Conservation (phyloP, 2,888 invertebrate genomes). For the Phrixothrix hirtus region DNA sequence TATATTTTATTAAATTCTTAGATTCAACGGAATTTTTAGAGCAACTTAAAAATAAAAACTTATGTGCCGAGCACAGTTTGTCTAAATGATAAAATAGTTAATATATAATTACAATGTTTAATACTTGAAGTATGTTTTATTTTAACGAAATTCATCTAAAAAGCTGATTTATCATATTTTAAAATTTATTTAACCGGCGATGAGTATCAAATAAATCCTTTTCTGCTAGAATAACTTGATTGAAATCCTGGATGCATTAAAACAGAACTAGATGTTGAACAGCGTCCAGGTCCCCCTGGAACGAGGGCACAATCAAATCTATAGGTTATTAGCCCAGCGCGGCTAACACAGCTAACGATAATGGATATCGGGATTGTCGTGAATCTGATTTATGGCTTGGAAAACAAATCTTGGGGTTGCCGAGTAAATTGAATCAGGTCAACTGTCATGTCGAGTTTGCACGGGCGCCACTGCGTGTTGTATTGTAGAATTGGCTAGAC, state of each 20-base stretch:
- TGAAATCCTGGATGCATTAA: constrained; percentile 25
- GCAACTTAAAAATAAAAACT: no score
- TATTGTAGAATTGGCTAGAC: constrained; percentile 34
- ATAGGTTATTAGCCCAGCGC: constrained; percentile 43
- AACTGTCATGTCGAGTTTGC: constrained; percentile 49
- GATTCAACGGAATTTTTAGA: no score
- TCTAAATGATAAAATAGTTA: no score
- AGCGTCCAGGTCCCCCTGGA: constrained; percentile 22
- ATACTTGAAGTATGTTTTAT: no score
- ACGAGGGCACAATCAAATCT: constrained; percentile 41
- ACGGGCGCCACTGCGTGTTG: constrained; percentile 34
- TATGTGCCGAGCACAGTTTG: no score
- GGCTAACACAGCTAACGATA: constrained; percentile 51
- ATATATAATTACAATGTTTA: no score
- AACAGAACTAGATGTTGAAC: constrained; percentile 17
- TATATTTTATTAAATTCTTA: no score
- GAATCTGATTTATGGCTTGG: constrained; percentile 56
- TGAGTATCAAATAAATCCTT: no score
- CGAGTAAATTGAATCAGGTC: constrained; percentile 55
- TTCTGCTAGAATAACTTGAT: constrained; percentile 23
- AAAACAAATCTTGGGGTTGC: constrained; percentile 55
- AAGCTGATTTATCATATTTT: no score
- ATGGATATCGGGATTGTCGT: constrained; percentile 56
- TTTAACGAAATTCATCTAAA: no score
- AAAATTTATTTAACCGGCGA: no score